Evolutionary conservation across 2,797 vertebrate genomes (phyloP).

Genomic region (Lepilemur septentrionalis): DNA sequence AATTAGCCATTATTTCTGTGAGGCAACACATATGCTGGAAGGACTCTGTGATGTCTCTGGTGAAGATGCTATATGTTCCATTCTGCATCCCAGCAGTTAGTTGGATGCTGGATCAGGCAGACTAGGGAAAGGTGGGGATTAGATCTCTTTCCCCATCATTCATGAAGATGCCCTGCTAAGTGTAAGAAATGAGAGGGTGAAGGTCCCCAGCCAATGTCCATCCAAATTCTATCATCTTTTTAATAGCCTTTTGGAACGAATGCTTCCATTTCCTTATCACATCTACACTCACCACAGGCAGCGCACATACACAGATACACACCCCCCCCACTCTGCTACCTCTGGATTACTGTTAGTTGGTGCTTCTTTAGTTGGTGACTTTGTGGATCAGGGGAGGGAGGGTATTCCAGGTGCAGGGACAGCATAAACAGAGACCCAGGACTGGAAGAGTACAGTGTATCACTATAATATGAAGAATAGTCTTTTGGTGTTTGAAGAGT

Average conservation of each 20-base stretch:
- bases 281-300: neutral
- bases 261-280: neutral
- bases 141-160: neutral
- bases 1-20: neutral
- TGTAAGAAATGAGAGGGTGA: neutral
- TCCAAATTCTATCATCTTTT: neutral
- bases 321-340: neutral
- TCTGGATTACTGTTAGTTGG: neutral
- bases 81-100: neutral
- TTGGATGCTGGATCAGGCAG: neutral
- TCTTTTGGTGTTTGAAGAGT: neutral
- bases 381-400: neutral
- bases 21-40: neutral
- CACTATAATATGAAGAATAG: neutral
- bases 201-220: neutral
- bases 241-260: neutral
- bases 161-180: neutral
- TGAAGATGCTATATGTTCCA: neutral
- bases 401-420: neutral
- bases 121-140: neutral
- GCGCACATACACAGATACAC: neutral
- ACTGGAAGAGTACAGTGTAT: accelerated
- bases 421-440: neutral
- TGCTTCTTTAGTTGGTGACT: neutral
- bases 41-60: neutral